Base-by-base conservation (phyloP, 2,113 vertebrate species). In the Equus przewalskii region DNA sequence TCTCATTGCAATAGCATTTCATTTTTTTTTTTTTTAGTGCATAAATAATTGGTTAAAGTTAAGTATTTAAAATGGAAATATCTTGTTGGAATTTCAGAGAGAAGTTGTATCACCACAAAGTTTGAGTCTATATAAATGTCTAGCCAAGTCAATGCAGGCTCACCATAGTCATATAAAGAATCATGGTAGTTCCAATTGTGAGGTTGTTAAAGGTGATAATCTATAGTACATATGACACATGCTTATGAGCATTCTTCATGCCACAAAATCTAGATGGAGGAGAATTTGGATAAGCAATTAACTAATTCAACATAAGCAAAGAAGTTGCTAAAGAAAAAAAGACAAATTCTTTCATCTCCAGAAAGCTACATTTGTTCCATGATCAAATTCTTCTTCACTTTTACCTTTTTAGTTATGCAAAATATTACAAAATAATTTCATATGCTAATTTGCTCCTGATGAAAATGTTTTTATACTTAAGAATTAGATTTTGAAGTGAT, bases 41-140 rank as follows among this genome's bases (percentile, higher is more conserved):
- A 58, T 65, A 96, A 91, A 79, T 0, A 49, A 67, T 86, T 89
- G 8, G 28, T 70, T 81, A 58, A 75, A 85, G 2, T 86, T 84
- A 85, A 72, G 3, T 62, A 44, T 95, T 93, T 88, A 75, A 96
- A 82, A 83, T 72, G 18, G 12, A 94, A 96, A 94, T 58, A 46
- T 28, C 21, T n/a, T 92, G 9, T 41, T 96, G 82, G 14, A 88
- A 41, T 95, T 69, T 90, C 36, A 70, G 19, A 67, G 14, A 73
- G 15, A 6, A 62, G 22, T 72, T n/a, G 7, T 73, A 41, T 78
- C 22, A 41, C 21, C 69, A 81, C 19, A 75, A 46, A 80, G 3
- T 93, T 91, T 67, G 41, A 78, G 1, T 83, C 19, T 69, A 51
- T 33, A 12, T 79, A 30, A 89, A 80, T 88, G 46, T 73, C 28